phyloP scores from a whole-genome alignment of 2,113 vertebrate genomes.

The Cryptoleucopteryx plumbea region DNA sequence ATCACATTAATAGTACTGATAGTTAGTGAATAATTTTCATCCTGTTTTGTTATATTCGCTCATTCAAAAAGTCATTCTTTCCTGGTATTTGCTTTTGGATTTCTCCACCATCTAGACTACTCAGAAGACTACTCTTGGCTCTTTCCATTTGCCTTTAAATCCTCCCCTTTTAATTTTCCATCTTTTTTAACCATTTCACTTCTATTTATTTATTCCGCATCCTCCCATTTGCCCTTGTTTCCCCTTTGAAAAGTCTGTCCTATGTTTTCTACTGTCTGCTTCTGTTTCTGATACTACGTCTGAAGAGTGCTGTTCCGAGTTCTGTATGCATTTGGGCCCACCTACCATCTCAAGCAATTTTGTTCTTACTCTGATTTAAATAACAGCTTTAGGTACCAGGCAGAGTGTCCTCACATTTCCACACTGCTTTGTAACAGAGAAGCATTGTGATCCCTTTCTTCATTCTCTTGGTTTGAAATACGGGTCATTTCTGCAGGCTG shows the following conservation, averaged over 20 bases:
- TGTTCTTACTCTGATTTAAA: background rate
- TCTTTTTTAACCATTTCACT: background rate
- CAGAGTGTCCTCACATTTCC: background rate
- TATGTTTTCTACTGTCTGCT: background rate
- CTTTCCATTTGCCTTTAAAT: background rate
- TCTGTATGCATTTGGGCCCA: background rate
- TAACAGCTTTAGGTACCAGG: background rate
- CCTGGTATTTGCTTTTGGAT: background rate
- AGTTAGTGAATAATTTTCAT: background rate
- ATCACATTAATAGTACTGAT: background rate
- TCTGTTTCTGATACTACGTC: background rate
- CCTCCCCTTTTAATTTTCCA: background rate
- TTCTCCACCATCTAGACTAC: background rate
- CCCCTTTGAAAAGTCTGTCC: background rate
- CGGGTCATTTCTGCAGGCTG: background rate
- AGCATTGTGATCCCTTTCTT: background rate
- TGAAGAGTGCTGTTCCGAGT: background rate
- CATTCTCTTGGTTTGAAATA: background rate
- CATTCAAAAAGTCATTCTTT: background rate
- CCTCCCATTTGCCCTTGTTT: background rate
- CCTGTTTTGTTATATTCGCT: background rate
- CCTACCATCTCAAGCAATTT: background rate
- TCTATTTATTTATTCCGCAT: background rate
- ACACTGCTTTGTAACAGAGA: rapidly evolving
- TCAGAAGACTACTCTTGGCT: background rate